Percentiles rank a stretch among this genome's conserved stretches.
Evolutionary conservation across 1,140 invertebrate genomes (phyloP).

Genomic region (Drosophila novamexicana): DNA sequence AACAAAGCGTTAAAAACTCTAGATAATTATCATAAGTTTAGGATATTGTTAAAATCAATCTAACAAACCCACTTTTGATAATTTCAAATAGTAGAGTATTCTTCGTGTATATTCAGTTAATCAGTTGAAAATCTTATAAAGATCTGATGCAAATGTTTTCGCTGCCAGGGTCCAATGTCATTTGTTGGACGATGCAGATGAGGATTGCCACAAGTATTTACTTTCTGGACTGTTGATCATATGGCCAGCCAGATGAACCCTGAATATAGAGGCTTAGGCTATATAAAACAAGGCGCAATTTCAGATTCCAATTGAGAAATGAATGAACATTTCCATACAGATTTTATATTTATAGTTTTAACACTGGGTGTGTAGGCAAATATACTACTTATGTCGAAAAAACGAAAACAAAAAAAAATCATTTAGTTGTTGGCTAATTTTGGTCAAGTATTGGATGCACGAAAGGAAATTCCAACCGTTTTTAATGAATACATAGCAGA

Average conservation of each 20-base stretch:
- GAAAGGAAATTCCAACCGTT: neutral
- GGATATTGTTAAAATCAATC: no score
- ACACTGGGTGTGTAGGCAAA: neutral
- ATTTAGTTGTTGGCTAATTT: constrained; percentile 1
- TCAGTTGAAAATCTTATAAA: no score
- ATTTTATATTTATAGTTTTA: constrained; percentile 2
- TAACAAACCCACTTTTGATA: no score
- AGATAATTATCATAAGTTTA: no score
- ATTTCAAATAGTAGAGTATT: no score
- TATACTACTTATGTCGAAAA: neutral
- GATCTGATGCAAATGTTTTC: no score
- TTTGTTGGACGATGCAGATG: no score
- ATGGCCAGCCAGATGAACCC: neutral
- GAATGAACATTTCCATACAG: neutral
- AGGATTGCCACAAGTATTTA: no score
- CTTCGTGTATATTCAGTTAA: no score
- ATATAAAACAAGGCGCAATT: neutral
- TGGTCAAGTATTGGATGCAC: neutral
- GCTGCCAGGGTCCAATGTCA: no score
- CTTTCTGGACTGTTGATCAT: no score
- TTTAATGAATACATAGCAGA: neutral
- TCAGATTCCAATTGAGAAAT: constrained; percentile 1
- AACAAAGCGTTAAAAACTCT: no score
- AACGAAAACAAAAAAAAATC: neutral
- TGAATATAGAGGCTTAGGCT: neutral